A percentile compares a stretch with the other conserved stretches of the same genome.
Evolutionary conservation across 2,113 vertebrate genomes (phyloP).

Genomic region (Nycticebus coucang): DNA sequence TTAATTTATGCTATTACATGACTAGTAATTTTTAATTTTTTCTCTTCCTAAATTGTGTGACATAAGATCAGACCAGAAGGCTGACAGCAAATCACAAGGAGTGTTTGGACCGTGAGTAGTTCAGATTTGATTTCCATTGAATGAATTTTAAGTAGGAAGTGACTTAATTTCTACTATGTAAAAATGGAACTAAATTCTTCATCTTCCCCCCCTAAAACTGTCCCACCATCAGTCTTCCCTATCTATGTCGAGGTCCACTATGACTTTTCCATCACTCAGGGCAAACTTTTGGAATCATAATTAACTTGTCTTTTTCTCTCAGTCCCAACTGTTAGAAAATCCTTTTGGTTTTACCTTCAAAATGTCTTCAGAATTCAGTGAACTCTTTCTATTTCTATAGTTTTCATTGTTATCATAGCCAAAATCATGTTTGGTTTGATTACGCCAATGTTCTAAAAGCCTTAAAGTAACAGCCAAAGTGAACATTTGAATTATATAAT

Average conservation of each 20-base stretch:
- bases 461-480: not conserved
- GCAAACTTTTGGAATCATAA: not conserved
- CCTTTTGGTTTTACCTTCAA: not conserved
- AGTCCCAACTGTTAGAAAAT: not conserved
- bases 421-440: not conserved
- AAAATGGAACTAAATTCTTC: not conserved
- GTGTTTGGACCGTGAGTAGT: not conserved
- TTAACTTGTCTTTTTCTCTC: not conserved
- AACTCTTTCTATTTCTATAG: not conserved
- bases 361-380: too few relatives aligned
- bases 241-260: not conserved
- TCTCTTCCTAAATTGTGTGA: not conserved
- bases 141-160: not conserved
- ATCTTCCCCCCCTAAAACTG: not conserved
- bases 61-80: not conserved
- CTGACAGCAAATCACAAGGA: not conserved
- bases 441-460: not conserved
- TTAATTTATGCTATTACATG: not conserved
- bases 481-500: not conserved
- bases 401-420: not conserved
- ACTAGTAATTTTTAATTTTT: not conserved
- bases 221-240: not conserved
- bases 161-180: not conserved
- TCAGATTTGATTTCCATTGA: not conserved
- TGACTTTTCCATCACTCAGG: not conserved